Conservation (phyloP, 1,140 invertebrate species). For the Lepidurus apus region DNA sequence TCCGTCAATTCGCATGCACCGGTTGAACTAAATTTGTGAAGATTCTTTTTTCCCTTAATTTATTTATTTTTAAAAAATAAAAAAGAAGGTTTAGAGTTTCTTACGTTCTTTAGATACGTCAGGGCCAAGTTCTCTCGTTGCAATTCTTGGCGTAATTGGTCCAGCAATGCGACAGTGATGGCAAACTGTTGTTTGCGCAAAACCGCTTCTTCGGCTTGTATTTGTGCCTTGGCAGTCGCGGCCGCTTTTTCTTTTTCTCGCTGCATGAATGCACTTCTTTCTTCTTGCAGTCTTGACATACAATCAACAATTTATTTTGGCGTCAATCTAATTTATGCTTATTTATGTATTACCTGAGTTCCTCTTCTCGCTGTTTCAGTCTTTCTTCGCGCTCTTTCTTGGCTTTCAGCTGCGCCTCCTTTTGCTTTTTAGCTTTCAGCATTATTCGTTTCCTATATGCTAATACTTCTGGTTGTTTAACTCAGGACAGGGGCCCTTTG, state of each 20-base stretch:
- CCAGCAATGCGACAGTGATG: neutral
- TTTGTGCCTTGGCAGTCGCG: neutral
- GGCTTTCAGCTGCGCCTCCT: slow-evolving; percentile 29
- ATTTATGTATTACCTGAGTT: slow-evolving; percentile 23
- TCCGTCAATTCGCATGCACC: slow-evolving; percentile 34
- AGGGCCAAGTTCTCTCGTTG: neutral
- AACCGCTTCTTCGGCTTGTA: slow-evolving; percentile 6
- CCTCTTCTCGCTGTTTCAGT: slow-evolving; percentile 26
- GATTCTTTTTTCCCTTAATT: neutral
- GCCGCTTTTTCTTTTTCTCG: neutral
- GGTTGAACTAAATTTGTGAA: slow-evolving; percentile 29
- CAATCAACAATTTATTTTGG: too few species aligned
- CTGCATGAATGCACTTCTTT: neutral
- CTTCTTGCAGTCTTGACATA: neutral
- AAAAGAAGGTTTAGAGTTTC: neutral
- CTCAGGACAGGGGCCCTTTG: neutral
- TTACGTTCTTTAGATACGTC: neutral
- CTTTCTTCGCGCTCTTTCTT: slow-evolving; percentile 33
- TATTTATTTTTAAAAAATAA: neutral
- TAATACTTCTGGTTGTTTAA: neutral
- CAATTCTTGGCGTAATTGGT: neutral
- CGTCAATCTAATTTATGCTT: too few species aligned
- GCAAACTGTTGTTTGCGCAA: slow-evolving; percentile 5
- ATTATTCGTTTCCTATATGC: neutral
- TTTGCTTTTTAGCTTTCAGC: slow-evolving; percentile 28